phyloP scores from a whole-genome alignment of 1,140 invertebrate genomes.

The Aplysia californica region DNA sequence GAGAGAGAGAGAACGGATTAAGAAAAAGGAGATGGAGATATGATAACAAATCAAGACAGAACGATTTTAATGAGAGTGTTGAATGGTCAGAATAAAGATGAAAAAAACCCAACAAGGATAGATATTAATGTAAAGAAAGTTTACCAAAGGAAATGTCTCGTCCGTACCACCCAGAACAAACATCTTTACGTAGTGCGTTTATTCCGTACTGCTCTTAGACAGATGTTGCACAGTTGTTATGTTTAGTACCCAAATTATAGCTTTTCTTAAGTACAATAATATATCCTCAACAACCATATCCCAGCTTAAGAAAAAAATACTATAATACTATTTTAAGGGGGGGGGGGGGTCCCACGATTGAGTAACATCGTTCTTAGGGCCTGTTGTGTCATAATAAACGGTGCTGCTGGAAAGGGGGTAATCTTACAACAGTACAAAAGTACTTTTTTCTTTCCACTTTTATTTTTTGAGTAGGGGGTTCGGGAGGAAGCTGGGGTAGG shows the following conservation, averaged over 20 bases:
- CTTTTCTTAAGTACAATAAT: no score
- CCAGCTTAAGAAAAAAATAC: background rate
- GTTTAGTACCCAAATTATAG: no score
- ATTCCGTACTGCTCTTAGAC: background rate
- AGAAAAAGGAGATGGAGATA: background rate
- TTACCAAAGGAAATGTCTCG: background rate
- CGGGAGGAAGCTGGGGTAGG: background rate
- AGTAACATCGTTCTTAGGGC: background rate
- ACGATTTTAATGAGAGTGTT: background rate
- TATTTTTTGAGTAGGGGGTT: background rate
- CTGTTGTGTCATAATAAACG: background rate
- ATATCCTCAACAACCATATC: no score
- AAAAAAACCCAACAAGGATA: background rate
- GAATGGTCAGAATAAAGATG: background rate
- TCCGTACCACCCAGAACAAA: background rate
- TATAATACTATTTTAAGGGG: background rate
- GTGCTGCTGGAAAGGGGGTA: background rate
- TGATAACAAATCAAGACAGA: background rate
- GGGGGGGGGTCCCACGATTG: background rate
- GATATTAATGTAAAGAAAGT: background rate
- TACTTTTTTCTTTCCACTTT: background rate
- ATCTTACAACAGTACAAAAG: background rate
- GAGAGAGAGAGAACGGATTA: background rate
- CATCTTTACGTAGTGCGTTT: background rate
- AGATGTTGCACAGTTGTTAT: no score